Base-by-base conservation (phyloP, 2,797 vertebrate genomes). In the Urophycis tenuis region DNA sequence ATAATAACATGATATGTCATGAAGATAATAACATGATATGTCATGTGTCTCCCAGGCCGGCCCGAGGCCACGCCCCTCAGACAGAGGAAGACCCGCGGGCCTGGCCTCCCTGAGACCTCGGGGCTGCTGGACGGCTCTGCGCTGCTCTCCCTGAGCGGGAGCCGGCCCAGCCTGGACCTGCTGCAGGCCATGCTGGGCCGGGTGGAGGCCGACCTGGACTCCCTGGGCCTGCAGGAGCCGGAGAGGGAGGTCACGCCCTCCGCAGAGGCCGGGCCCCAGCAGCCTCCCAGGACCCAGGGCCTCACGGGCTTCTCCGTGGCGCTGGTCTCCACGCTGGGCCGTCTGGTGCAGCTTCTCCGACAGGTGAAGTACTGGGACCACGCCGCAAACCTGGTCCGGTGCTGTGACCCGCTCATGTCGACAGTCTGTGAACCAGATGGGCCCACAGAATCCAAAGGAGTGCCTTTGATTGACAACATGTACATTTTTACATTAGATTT, bases 301-400 rank as follows among this genome's bases (percentile, higher is more conserved):
- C 90, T 98, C 11, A 92, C 95, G 0, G 95, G 96, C 29, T 99
- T 99, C 82, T 97, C 96, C 1, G 85, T 95, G 5, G 94, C 95
- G 0, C 88, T 99, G 81, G 94, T 98, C 74, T 93, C 93, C 0
- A 90, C 90, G 3, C 86, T 99, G 4, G 94, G 93, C 73, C 94
- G 95, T n/a, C 84, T 99, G 53, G 94, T 95, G 70, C 89, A 91
- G 30, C 93, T 94, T 73, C 87, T 96, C 35, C 95, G 86, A 90
- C 92, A 95, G 95, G 97, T 99, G 60, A 25, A 14, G 2, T n/a
- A n/a, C n/a, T n/a, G n/a, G n/a, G n/a, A n/a, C n/a, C n/a, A n/a
- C n/a, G n/a, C n/a, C n/a, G n/a, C n/a, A n/a, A n/a, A n/a, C n/a
- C n/a, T n/a, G n/a, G n/a, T n/a, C n/a, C n/a, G n/a, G n/a, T n/a